phyloP scores from a whole-genome alignment of 2,888 invertebrate genomes.

The Macropis europaea region DNA sequence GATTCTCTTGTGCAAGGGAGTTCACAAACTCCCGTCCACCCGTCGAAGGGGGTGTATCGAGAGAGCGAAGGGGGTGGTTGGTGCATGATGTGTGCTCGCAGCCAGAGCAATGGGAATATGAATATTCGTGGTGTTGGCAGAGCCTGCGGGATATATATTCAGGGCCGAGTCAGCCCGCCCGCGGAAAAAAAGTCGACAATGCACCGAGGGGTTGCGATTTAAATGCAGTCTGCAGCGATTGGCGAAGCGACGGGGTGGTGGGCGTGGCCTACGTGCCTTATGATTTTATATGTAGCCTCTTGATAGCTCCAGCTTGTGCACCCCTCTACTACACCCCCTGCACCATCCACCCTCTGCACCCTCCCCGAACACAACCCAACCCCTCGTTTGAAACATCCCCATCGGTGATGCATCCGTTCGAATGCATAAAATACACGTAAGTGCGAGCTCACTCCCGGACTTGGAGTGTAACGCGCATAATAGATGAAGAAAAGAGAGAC shows the following conservation, averaged over 20 bases:
- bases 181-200: slow-evolving; percentile 73
- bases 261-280: slow-evolving; percentile 77
- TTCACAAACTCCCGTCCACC: too few relatives aligned
- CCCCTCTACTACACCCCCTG: slow-evolving; percentile 37
- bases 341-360: slow-evolving; percentile 21
- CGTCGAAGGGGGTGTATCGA: neutral
- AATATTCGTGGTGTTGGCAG: slow-evolving; percentile 64
- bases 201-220: slow-evolving; percentile 77
- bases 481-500: slow-evolving; percentile 55
- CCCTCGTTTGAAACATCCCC: slow-evolving; percentile 17
- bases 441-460: slow-evolving; percentile 61
- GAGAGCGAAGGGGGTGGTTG: slow-evolving; percentile 10
- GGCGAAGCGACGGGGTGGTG: slow-evolving; percentile 73
- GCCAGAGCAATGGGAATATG: slow-evolving; percentile 56
- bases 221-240: slow-evolving; percentile 76
- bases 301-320: slow-evolving; percentile 67
- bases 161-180: slow-evolving; percentile 68
- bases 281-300: slow-evolving; percentile 78
- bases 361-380: slow-evolving; percentile 36
- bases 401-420: slow-evolving; percentile 59
- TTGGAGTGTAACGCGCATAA: slow-evolving; percentile 59
- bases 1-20: too few relatives aligned
- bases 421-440: slow-evolving; percentile 70
- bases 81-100: slow-evolving; percentile 44
- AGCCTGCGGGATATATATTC: slow-evolving; percentile 58